These are phyloP conservation scores for Drosophila trichaetosa DNA, from an alignment of 2,888 invertebrate genomes.

Conservation along the genomic window DNA sequence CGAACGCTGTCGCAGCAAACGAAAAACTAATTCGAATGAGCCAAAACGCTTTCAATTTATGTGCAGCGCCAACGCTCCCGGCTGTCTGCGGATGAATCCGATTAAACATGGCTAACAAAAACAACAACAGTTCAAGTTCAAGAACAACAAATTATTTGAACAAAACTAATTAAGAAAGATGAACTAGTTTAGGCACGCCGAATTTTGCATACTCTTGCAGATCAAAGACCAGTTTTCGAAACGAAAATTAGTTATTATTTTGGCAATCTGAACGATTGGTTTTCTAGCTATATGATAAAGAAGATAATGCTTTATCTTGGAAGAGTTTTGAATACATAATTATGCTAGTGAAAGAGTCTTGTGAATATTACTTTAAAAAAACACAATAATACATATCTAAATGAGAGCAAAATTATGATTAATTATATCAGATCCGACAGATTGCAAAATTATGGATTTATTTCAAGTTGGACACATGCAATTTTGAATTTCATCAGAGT, in stretches of 20 bases:
- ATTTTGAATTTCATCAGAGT: not conserved
- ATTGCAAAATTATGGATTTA: too few species aligned
- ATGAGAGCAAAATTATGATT: too few species aligned
- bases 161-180: slow-evolving; percentile 27
- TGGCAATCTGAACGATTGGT: not conserved
- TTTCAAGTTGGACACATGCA: not conserved
- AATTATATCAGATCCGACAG: too few species aligned
- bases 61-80: slow-evolving; percentile 30
- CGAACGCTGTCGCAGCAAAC: slow-evolving; percentile 55
- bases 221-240: not conserved
- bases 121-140: slow-evolving; percentile 24
- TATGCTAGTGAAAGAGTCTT: not conserved
- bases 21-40: slow-evolving; percentile 65
- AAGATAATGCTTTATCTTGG: rapidly evolving
- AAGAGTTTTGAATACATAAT: rapidly evolving
- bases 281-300: not conserved
- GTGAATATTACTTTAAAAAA: not conserved
- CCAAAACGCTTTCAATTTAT: slow-evolving; percentile 67
- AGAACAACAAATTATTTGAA: slow-evolving; percentile 36
- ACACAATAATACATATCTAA: too few species aligned
- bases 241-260: not conserved
- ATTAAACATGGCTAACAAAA: slow-evolving; percentile 27
- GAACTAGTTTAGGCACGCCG: not conserved
- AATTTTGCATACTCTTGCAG: not conserved
- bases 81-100: slow-evolving; percentile 28